Evolutionary conservation across 2,888 invertebrate species (phyloP).

Genomic region (Nebria salina): DNA sequence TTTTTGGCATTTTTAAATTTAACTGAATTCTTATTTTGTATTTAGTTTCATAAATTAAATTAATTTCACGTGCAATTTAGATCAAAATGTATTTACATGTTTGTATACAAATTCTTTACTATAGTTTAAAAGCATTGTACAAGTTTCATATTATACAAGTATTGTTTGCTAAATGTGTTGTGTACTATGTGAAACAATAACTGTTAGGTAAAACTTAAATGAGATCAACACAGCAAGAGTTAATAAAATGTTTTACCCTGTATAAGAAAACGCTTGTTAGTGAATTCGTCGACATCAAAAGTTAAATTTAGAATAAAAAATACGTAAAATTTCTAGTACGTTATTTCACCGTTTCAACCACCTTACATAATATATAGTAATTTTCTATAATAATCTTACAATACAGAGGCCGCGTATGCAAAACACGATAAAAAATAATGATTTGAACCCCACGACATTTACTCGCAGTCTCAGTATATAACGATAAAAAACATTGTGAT

Average conservation of each 20-base stretch:
- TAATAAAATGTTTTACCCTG: not conserved
- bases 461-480: slow-evolving; percentile 8
- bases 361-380: not conserved
- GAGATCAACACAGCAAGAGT: not conserved
- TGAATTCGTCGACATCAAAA: not conserved
- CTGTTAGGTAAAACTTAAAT: not conserved
- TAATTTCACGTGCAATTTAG: too few species aligned
- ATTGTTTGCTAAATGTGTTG: too few species aligned
- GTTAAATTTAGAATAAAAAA: not conserved
- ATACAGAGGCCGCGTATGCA: slow-evolving; percentile 1
- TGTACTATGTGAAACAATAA: too few species aligned
- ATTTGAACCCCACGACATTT: not conserved
- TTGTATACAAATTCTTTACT: too few species aligned
- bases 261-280: not conserved
- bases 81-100: too few species aligned
- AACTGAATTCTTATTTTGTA: too few species aligned
- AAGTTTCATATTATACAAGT: too few species aligned
- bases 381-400: not conserved
- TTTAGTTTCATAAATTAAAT: too few species aligned
- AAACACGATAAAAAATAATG: not conserved
- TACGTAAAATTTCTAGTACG: not conserved
- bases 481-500: slow-evolving; percentile 32
- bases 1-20: too few species aligned
- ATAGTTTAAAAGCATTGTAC: too few species aligned
- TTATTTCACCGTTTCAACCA: not conserved